These are phyloP conservation scores for Vidua chalybeata DNA, from an alignment of 2,113 vertebrate species.

Conservation along the genomic window DNA sequence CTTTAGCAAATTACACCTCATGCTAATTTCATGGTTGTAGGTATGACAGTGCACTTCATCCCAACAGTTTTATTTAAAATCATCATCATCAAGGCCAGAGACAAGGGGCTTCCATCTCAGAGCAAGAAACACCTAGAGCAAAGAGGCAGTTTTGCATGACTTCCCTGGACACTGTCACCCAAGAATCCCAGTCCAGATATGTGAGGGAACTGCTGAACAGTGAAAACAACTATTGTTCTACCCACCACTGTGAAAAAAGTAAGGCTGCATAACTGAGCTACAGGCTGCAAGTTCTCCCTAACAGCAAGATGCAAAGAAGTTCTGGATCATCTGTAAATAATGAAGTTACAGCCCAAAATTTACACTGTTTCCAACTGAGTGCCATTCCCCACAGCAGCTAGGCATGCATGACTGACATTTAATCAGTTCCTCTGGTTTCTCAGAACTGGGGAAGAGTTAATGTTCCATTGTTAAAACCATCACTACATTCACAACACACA, in stretches of 20 bases:
- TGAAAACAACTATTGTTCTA: background rate
- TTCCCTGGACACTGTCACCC: background rate
- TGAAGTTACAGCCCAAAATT: background rate
- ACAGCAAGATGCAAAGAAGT: background rate
- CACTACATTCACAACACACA: background rate
- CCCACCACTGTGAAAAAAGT: background rate
- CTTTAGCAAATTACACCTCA: background rate
- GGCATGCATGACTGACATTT: background rate
- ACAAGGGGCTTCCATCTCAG: background rate
- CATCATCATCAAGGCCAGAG: background rate
- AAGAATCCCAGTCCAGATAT: background rate
- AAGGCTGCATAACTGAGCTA: background rate
- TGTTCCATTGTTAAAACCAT: slow-evolving; percentile 1
- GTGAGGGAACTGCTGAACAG: background rate
- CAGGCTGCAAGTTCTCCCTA: background rate
- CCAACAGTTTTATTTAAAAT: background rate
- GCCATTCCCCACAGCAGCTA: background rate
- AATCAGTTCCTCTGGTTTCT: background rate
- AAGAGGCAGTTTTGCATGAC: background rate
- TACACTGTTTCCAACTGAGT: background rate
- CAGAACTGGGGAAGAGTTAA: background rate
- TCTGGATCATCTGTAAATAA: slow-evolving; percentile 10
- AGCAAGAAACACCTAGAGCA: background rate
- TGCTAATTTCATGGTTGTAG: background rate
- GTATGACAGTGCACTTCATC: background rate